phyloP scores from a whole-genome alignment of 2,888 invertebrate species.

The Pterostichus niger region DNA sequence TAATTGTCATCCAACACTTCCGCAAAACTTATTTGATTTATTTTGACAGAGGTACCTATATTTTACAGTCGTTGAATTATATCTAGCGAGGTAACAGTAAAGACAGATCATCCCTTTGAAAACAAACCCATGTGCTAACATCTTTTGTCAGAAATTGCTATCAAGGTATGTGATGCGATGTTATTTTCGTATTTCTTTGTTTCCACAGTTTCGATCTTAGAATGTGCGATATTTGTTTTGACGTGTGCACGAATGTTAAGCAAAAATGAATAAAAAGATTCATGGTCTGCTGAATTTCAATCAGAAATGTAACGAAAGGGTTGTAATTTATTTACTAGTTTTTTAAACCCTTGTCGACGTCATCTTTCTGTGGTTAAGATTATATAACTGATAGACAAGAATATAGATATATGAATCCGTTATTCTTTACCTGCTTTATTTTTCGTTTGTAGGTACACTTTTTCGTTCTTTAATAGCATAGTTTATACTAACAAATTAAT shows the following conservation, averaged over 20 bases:
- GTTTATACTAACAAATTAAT: too few species aligned
- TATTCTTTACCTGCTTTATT: not conserved
- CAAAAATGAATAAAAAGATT: slow-evolving; percentile 34
- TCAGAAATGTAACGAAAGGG: slow-evolving; percentile 2
- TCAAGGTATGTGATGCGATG: not conserved
- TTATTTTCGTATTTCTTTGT: slow-evolving; percentile 14
- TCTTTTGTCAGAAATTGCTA: not conserved
- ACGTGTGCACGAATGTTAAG: slow-evolving; percentile 25
- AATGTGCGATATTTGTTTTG: slow-evolving; percentile 25
- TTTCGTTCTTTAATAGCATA: too few species aligned
- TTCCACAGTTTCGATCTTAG: slow-evolving; percentile 4
- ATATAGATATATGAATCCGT: not conserved
- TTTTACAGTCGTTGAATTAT: too few species aligned
- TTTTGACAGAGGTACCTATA: too few species aligned
- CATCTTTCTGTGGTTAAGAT: slow-evolving; percentile 34
- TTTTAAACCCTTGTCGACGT: slow-evolving; percentile 5
- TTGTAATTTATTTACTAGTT: slow-evolving; percentile 19
- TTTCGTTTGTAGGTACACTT: too few species aligned
- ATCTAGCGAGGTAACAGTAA: too few species aligned
- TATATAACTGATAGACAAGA: not conserved
- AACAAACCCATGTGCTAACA: not conserved
- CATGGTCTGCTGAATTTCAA: slow-evolving; percentile 20
- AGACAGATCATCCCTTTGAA: not conserved
- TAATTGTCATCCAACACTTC: too few species aligned
- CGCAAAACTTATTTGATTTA: too few species aligned